Evolutionary conservation across 2,888 invertebrate genomes (phyloP).

Genomic region (Cryptus armator): DNA sequence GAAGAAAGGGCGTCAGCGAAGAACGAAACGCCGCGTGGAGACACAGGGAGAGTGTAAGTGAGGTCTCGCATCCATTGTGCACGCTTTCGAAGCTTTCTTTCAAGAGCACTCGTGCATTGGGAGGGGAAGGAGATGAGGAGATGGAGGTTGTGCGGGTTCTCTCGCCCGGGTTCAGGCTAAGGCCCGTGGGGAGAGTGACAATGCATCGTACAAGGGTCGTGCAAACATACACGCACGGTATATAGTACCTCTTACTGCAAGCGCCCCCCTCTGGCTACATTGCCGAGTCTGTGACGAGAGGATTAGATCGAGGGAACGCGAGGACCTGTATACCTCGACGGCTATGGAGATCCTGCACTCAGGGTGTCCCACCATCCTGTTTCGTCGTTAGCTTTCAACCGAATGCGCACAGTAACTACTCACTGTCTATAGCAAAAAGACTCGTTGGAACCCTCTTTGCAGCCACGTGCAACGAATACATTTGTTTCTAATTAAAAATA

Average conservation of each 20-base stretch:
- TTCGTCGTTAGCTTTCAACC: conserved; percentile 15
- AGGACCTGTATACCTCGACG: neutral
- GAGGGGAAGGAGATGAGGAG: neutral
- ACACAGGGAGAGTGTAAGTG: conserved; percentile 40
- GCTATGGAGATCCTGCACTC: conserved; percentile 31
- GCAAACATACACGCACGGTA: conserved; percentile 65
- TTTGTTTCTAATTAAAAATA: neutral
- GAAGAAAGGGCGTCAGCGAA: conserved; percentile 35
- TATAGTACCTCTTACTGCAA: neutral
- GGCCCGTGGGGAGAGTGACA: conserved; percentile 54
- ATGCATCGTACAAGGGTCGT: conserved; percentile 65
- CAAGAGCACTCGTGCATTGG: conserved; percentile 54
- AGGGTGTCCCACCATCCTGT: neutral
- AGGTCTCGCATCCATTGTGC: conserved; percentile 56
- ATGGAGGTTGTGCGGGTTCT: conserved; percentile 31
- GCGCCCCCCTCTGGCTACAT: neutral
- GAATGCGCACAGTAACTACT: neutral
- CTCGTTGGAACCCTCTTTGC: neutral
- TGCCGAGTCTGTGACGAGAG: neutral
- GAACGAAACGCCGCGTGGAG: conserved; percentile 22
- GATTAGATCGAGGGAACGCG: conserved; percentile 31
- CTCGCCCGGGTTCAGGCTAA: conserved; percentile 18
- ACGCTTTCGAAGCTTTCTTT: conserved; percentile 57
- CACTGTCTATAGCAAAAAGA: neutral
- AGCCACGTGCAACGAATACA: neutral